These are phyloP conservation scores for Lasioglossum marginatum DNA, from an alignment of 2,888 invertebrate genomes.

Conservation along the genomic window DNA sequence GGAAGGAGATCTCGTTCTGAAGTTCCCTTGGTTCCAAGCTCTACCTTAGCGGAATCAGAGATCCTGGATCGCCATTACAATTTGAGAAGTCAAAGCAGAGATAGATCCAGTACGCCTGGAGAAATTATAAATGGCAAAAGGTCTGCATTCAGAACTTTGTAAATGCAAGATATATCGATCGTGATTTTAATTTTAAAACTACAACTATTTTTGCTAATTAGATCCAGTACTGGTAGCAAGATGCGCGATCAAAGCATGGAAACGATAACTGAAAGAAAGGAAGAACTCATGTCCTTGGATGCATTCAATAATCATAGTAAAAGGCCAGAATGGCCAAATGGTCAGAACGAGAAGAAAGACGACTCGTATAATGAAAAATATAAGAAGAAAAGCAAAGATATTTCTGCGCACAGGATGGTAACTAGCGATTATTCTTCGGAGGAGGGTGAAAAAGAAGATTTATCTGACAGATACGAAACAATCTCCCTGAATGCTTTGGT, in stretches of 20 bases:
- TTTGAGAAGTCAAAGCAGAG: slow-evolving; percentile 78
- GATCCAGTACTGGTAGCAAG: slow-evolving; percentile 71
- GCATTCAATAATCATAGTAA: slow-evolving; percentile 62
- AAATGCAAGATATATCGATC: slow-evolving; percentile 38
- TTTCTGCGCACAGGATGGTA: slow-evolving; percentile 71
- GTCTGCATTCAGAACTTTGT: slow-evolving; percentile 76
- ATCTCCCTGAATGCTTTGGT: slow-evolving; percentile 76
- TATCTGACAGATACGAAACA: slow-evolving; percentile 80
- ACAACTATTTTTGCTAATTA: slow-evolving; percentile 32
- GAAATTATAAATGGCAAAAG: slow-evolving; percentile 76
- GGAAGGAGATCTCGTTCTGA: slow-evolving; percentile 82
- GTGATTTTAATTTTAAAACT: neutral
- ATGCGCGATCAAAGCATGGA: slow-evolving; percentile 75
- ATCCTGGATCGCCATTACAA: slow-evolving; percentile 77
- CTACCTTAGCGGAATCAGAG: slow-evolving; percentile 71
- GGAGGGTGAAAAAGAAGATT: slow-evolving; percentile 85
- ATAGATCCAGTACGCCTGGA: slow-evolving; percentile 80
- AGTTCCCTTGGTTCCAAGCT: slow-evolving; percentile 77
- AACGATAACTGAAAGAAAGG: slow-evolving; percentile 72
- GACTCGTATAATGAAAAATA: slow-evolving; percentile 57
- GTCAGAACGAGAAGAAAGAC: slow-evolving; percentile 78
- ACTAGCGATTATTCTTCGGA: slow-evolving; percentile 89
- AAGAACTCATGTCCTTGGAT: slow-evolving; percentile 65
- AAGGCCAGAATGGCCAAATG: slow-evolving; percentile 67
- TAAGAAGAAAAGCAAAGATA: slow-evolving; percentile 84